Evolutionary conservation across 2,888 invertebrate species (phyloP).

Genomic region (Penaeus monodon): DNA sequence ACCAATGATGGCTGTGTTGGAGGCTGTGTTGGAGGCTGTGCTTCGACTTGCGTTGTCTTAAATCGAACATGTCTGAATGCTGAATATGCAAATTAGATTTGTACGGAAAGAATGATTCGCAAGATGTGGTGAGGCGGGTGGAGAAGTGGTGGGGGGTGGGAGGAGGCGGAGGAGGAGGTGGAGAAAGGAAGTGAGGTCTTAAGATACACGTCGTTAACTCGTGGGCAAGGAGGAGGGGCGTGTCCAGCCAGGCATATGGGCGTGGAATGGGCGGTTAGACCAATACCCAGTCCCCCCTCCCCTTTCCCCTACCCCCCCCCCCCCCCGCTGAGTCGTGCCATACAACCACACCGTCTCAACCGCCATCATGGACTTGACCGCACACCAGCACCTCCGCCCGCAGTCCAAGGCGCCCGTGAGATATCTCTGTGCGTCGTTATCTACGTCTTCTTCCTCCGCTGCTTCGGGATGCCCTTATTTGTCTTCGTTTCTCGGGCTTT

Average conservation of each 20-base stretch:
- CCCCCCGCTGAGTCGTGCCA: slow-evolving; percentile 39
- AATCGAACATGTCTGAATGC: too few relatives aligned
- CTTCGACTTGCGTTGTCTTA: too few relatives aligned
- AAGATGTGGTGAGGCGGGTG: not conserved
- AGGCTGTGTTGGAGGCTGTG: too few relatives aligned
- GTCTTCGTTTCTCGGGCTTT: slow-evolving; percentile 22
- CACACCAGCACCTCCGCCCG: slow-evolving; percentile 23
- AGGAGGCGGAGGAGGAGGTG: not conserved
- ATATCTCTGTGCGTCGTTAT: not conserved
- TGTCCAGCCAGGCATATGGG: slow-evolving; percentile 24
- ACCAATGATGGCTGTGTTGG: too few relatives aligned
- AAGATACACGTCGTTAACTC: slow-evolving; percentile 26
- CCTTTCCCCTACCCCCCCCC: slow-evolving; percentile 33
- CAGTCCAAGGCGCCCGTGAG: not conserved
- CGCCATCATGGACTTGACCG: slow-evolving; percentile 51
- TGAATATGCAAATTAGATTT: too few relatives aligned
- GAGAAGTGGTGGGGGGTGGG: not conserved
- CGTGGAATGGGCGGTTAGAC: slow-evolving; percentile 24
- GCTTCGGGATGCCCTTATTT: not conserved
- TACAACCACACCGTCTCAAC: slow-evolving; percentile 42
- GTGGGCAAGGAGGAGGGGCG: slow-evolving; percentile 32
- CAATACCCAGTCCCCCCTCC: slow-evolving; percentile 1
- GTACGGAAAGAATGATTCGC: too few relatives aligned
- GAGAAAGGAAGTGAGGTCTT: slow-evolving; percentile 22
- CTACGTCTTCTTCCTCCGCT: not conserved